A percentile compares a stretch with the other conserved stretches of the same genome.
Evolutionary conservation across 2,797 vertebrate species (phyloP).

Genomic region (Anguilla anguilla): DNA sequence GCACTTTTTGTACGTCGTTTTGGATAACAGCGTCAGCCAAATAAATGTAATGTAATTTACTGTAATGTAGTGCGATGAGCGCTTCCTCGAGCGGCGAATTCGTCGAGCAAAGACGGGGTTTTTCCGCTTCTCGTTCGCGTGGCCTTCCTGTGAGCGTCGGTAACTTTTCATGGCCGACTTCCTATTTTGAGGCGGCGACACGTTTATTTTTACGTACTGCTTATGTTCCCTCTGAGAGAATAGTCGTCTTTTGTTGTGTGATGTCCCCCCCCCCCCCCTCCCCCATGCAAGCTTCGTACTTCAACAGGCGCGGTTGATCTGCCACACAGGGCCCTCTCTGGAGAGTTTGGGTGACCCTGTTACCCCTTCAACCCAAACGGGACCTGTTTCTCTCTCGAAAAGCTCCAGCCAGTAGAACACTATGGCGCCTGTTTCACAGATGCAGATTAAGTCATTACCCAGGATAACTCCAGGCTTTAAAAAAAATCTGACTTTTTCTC

Average conservation of each 20-base stretch:
- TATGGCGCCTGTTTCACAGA: constrained; percentile 22
- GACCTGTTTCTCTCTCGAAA: neutral
- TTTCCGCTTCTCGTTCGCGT: neutral
- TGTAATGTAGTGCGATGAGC: neutral
- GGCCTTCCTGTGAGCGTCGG: neutral
- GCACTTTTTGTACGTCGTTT: too few species aligned
- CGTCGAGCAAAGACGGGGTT: neutral
- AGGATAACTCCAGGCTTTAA: constrained; percentile 32
- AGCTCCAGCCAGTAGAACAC: constrained; percentile 14
- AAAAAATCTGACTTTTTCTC: neutral
- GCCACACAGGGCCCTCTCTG: neutral
- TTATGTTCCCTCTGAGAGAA: neutral
- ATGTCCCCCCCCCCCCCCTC: neutral
- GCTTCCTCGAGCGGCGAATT: neutral
- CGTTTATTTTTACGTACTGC: neutral
- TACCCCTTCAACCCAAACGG: constrained; percentile 12
- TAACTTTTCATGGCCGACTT: neutral
- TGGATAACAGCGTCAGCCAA: too few species aligned
- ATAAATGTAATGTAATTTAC: too few species aligned
- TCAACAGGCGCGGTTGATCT: neutral
- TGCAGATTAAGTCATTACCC: constrained; percentile 36
- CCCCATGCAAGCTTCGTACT: neutral
- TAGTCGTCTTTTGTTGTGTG: neutral
- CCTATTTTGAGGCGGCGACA: neutral
- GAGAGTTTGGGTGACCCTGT: constrained; percentile 22